Conservation (phyloP, 2,113 vertebrate species). For the Hemibagrus wyckioides region DNA sequence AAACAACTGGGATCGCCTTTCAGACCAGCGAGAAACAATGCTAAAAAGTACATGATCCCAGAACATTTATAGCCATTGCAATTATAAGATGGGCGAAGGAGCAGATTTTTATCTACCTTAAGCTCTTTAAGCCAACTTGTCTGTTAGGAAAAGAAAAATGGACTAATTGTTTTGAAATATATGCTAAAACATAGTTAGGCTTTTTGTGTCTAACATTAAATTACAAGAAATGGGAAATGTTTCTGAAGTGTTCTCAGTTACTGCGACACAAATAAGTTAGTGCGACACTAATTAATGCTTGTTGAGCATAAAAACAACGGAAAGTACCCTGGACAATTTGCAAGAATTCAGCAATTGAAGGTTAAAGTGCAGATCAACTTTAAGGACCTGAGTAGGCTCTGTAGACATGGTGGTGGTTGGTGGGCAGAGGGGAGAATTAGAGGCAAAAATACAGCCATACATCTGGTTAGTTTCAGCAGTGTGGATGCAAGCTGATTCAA, state of each 20-base stretch:
- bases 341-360: constrained; percentile 48
- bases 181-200: constrained; percentile 1
- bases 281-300: constrained; percentile 42
- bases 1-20: constrained; percentile 80
- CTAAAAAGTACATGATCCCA: constrained; percentile 35
- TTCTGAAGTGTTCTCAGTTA: constrained; percentile 12
- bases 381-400: constrained; percentile 53
- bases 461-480: constrained; percentile 55
- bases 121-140: constrained; percentile 25
- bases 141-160: constrained; percentile 7
- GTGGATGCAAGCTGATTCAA: constrained; percentile 44
- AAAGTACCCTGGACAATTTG: constrained; percentile 52
- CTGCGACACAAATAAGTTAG: constrained; percentile 41
- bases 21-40: constrained; percentile 41
- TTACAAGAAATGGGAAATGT: not conserved
- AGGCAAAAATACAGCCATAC: constrained; percentile 49
- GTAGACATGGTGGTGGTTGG: constrained; percentile 25
- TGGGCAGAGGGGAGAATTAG: not conserved
- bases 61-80: not conserved
- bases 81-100: not conserved
- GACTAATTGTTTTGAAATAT: constrained; percentile 13
- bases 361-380: constrained; percentile 62
- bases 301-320: constrained; percentile 34
- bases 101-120: constrained; percentile 22
- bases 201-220: not conserved